Evolutionary conservation across 2,797 vertebrate genomes (phyloP).

Genomic region (Clarias pachynema): DNA sequence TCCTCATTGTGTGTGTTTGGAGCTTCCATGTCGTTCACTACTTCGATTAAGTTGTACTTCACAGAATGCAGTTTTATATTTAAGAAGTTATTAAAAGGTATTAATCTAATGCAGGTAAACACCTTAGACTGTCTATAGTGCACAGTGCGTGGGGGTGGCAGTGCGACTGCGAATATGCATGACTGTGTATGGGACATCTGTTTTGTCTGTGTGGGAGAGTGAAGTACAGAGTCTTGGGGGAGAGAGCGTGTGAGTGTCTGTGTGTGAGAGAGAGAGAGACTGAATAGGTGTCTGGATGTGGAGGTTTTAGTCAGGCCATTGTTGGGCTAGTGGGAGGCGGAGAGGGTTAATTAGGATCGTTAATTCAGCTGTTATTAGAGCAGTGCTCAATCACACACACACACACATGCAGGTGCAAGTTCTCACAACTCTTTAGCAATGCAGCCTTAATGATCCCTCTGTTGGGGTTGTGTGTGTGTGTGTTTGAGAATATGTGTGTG

Average conservation of each 20-base stretch:
- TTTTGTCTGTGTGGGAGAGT: conserved; percentile 29
- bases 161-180: not conserved
- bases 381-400: conserved; percentile 35
- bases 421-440: conserved; percentile 58
- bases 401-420: conserved; percentile 41
- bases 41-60: not conserved
- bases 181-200: conserved; percentile 27
- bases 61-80: not conserved
- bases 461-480: conserved; percentile 9
- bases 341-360: conserved; percentile 63
- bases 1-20: too few species aligned
- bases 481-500: conserved; percentile 47
- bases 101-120: not conserved
- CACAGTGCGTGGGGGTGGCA: not conserved
- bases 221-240: not conserved
- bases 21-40: not conserved
- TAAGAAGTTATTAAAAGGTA: not conserved
- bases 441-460: conserved; percentile 55
- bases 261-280: conserved; percentile 10
- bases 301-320: conserved; percentile 46
- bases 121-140: not conserved
- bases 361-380: conserved; percentile 65
- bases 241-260: conserved; percentile 12
- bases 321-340: conserved; percentile 52
- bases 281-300: conserved; percentile 49